Evolutionary conservation across 2,888 invertebrate genomes (phyloP).

Genomic region (Trichopria drosophilae): DNA sequence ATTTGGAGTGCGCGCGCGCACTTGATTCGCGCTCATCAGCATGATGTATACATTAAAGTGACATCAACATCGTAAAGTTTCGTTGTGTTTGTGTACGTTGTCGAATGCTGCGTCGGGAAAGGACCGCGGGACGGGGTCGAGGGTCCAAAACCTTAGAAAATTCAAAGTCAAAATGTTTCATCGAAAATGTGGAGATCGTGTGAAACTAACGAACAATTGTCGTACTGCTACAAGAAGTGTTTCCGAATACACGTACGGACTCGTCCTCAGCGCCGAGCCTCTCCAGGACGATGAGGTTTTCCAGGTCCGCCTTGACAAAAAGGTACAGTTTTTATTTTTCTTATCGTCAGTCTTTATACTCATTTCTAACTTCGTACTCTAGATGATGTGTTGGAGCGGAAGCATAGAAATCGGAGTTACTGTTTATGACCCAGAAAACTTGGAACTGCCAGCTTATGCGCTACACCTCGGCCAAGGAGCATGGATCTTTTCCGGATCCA

Average conservation of each 20-base stretch:
- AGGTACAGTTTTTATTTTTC: slow-evolving; percentile 64
- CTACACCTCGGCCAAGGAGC: slow-evolving; percentile 78
- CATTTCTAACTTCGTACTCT: slow-evolving; percentile 34
- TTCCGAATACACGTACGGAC: slow-evolving; percentile 85
- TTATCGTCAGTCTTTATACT: neutral
- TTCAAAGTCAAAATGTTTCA: too few species aligned
- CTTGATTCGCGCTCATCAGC: too few species aligned
- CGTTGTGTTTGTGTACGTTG: too few species aligned
- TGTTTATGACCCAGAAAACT: slow-evolving; percentile 68
- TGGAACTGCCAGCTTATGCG: slow-evolving; percentile 75
- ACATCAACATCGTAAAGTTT: too few species aligned
- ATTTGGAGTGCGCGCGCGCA: too few species aligned
- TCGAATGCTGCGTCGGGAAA: too few species aligned
- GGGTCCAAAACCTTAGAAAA: too few species aligned
- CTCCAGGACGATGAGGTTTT: slow-evolving; percentile 80
- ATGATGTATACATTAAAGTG: too few species aligned
- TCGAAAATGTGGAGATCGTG: slow-evolving; percentile 80
- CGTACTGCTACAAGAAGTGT: slow-evolving; percentile 79
- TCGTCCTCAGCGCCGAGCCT: slow-evolving; percentile 81
- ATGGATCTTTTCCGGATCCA: slow-evolving; percentile 90
- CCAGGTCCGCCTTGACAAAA: slow-evolving; percentile 85
- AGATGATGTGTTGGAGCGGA: slow-evolving; percentile 82
- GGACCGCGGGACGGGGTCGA: too few species aligned
- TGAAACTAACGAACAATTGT: slow-evolving; percentile 81
- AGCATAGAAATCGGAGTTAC: slow-evolving; percentile 78